phyloP scores from a whole-genome alignment of 2,113 vertebrate species.

The Bambusicola thoracicus region DNA sequence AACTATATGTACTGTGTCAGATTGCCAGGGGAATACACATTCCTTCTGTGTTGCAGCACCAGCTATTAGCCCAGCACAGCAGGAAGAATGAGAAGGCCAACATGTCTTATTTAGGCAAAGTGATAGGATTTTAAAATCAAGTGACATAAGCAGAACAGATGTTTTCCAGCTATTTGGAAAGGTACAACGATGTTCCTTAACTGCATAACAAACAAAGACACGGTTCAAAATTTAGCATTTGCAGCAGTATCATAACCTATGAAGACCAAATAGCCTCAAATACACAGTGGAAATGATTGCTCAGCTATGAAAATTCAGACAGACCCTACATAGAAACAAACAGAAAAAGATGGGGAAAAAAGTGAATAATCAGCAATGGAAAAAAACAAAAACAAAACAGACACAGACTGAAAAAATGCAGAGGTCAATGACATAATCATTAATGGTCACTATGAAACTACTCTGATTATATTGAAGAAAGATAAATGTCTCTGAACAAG shows the following conservation, averaged over 20 bases:
- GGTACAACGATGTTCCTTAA: neutral
- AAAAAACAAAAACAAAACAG: no score
- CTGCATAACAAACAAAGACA: neutral
- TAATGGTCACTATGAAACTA: neutral
- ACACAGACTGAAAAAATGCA: neutral
- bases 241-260: neutral
- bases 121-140: neutral
- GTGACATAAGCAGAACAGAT: neutral
- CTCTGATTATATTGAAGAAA: neutral
- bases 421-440: neutral
- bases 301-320: neutral
- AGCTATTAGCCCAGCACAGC: neutral
- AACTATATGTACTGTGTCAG: neutral
- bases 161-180: neutral
- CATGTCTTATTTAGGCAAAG: neutral
- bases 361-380: neutral
- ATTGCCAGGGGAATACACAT: neutral
- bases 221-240: neutral
- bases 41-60: neutral
- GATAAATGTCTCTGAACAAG: neutral
- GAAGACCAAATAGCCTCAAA: neutral
- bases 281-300: neutral
- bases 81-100: neutral
- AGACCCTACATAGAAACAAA: neutral
- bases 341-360: neutral